Base-by-base conservation (phyloP, 2,888 invertebrate genomes). In the Calameuta pallipes region DNA sequence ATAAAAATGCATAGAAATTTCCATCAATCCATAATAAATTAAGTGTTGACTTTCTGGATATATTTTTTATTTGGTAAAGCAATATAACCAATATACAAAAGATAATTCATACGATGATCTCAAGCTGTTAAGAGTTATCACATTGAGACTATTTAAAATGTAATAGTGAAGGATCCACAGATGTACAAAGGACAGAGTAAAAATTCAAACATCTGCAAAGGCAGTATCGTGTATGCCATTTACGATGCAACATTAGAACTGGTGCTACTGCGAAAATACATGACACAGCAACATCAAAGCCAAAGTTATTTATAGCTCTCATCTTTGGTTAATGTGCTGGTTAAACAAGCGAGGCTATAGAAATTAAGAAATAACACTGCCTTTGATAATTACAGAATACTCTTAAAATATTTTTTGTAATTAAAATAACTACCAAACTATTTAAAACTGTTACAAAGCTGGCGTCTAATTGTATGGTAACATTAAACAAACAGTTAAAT, bases 51-150 rank as follows among this genome's bases (percentile, higher is more conserved):
- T 56, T 56, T 23, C 9, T 23, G 56, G 9, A 56, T 56, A 23
- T 56, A 56, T 56, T 23, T 56, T 56, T 9, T 56, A 56, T 56
- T 56, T 15, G 56, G 9, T 6, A 56, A 9, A 56, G 56, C 23
- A 9, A 56, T 56, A 23, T 56, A 56, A 56, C 56, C 23, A 56
- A 56, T 4, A 23, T 15, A 23, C 56, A 23, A 56, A 23, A 56
- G 56, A 56, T 9, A 23, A 9, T 2, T 56, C 23, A 23, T 23
- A 56, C 56, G 56, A 56, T 56, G 23, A 56, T 56, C 56, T 56
- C 56, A 56, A 56, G 56, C 9, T 83, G 83, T 82, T 56, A 56
- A 56, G 56, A 56, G 56, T 56, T 56, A 23, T 9, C 23, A 56
- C 9, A 56, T 56, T 56, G 56, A 56, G 9, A 56, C 23, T 56